These are phyloP conservation scores for Aegithalos caudatus DNA, from an alignment of 2,113 vertebrate genomes.

Conservation along the genomic window DNA sequence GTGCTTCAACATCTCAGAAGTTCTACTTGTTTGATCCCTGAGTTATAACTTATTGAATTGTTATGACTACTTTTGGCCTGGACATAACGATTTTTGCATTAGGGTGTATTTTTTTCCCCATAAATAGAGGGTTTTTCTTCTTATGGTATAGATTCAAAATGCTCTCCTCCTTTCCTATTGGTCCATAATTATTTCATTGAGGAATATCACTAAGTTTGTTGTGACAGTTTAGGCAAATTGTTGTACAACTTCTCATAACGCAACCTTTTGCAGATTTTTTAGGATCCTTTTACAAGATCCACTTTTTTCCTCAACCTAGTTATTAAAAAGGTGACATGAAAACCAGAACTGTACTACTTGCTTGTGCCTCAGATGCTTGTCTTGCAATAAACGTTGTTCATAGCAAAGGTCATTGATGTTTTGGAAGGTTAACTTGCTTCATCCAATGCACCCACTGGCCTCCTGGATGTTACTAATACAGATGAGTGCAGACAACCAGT, in stretches of 20 bases:
- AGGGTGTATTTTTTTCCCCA: neutral
- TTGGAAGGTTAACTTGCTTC: neutral
- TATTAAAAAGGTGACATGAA: neutral
- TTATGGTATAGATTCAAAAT: neutral
- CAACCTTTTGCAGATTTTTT: neutral
- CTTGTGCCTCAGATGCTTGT: neutral
- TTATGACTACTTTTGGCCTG: neutral
- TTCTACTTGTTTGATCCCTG: neutral
- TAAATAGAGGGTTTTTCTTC: neutral
- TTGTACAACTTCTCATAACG: neutral
- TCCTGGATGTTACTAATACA: neutral
- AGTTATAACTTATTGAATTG: neutral
- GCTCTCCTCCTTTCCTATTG: neutral
- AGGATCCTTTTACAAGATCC: neutral
- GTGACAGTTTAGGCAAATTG: neutral
- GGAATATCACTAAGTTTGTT: neutral
- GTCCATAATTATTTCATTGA: neutral
- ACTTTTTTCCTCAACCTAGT: fast-evolving
- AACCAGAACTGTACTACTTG: neutral
- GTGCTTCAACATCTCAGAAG: neutral
- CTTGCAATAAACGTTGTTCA: neutral
- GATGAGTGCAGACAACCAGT: neutral
- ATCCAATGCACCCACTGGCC: neutral
- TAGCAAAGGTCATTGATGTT: neutral
- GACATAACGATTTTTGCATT: neutral